Conservation (phyloP, 53 echinoderm and acorn worm genomes). For the Crossaster papposus region DNA sequence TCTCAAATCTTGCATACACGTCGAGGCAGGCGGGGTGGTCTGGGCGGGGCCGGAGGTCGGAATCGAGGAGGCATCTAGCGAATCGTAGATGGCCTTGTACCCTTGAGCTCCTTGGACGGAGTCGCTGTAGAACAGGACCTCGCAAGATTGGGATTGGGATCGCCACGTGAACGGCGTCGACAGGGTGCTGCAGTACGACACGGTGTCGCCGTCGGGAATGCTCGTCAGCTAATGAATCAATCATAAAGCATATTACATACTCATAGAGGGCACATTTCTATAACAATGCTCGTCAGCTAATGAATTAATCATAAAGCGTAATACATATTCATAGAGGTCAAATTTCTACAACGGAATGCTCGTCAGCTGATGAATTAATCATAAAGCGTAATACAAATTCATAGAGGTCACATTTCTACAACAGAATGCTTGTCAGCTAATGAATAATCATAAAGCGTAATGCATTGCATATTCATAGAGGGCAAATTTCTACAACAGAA, state of each 20-base stretch:
- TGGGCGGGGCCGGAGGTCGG: neutral
- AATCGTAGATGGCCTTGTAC: slow-evolving; percentile 50
- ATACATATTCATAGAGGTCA: neutral
- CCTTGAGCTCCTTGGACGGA: slow-evolving; percentile 38
- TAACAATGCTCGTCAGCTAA: slow-evolving; percentile 65
- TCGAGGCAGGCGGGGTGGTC: slow-evolving; percentile 30
- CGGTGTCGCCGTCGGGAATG: slow-evolving; percentile 49
- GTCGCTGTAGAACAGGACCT: slow-evolving; percentile 71
- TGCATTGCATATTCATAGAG: neutral
- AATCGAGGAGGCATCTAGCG: neutral
- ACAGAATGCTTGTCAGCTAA: too few relatives aligned
- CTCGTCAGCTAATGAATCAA: slow-evolving; percentile 56
- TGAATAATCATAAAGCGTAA: too few relatives aligned
- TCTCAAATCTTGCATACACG: slow-evolving; percentile 50
- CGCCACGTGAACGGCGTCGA: slow-evolving; percentile 52
- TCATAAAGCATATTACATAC: neutral
- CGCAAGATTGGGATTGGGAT: slow-evolving; percentile 49
- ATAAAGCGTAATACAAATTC: neutral
- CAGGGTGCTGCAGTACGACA: slow-evolving; percentile 49
- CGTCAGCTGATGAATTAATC: slow-evolving; percentile 48
- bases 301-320: neutral
- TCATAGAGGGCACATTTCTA: too few relatives aligned
- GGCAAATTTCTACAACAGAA: too few relatives aligned
- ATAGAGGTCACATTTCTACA: neutral
- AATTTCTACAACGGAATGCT: too few relatives aligned